Evolutionary conservation across 2,113 vertebrate genomes (phyloP), one percentile per base, ranked within the genome.

Genomic region (Bubo bubo): DNA sequence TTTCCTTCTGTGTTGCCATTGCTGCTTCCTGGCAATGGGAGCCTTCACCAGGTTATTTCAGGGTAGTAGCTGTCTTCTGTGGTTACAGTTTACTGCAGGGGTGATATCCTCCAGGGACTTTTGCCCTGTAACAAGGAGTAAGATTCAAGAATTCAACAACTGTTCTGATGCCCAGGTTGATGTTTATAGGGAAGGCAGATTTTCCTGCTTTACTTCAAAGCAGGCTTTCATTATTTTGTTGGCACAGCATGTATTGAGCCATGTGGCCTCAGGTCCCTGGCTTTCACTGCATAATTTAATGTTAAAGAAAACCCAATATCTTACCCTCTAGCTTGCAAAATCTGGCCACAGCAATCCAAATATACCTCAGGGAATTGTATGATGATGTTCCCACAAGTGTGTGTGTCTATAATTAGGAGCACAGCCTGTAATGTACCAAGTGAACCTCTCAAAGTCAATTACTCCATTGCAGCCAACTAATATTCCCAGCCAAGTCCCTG

Each of bases 371-470:
- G 89, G 93, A 90, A 83, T 23, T 52, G 16, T 47, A n/a, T 53
- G 30, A 81, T 88, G 89, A 91, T 58, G 20, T 50, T 96, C 77
- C 53, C 94, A 91, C 66, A 86, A 92, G 64, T 41, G 10, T 58
- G 10, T 58, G 60, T 45, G 32, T 52, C 75, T 82, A 32, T 94
- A 96, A 95, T 95, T 96, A 97, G 80, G 37, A 91, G 55, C 50
- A 70, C 66, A 95, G 84, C 8, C 55, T 85, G 53, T 85, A 93
- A 94, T 94, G 91, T 91, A 91, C 83, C 73, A 93, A 95, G 86
- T 67, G 70, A 97, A 64, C 43, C 0, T 0, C 70, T 96, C 92
- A 64, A 95, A 95, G 95, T 87, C 2, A 0, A 73, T 68, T 82
- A 81, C 55, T 80, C 68, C 79, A 63, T 52, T 90, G 86, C 68